Base-by-base conservation (phyloP, 2,797 vertebrate genomes). In the Enteromius trimaculatus region DNA sequence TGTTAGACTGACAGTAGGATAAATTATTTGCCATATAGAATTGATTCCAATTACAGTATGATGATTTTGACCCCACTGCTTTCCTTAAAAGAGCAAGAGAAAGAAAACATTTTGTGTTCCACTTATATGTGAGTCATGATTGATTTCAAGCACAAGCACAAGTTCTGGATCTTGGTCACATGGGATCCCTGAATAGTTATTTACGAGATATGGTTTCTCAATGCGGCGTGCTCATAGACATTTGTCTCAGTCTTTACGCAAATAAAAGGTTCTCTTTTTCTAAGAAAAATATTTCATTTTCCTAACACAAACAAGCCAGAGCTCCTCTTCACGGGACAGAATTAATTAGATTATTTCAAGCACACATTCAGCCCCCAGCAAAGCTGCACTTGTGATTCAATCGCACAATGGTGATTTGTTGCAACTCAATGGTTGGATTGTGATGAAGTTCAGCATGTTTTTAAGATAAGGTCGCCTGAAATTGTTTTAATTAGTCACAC, bases 401-500 rank as follows among this genome's bases (percentile, higher is more conserved):
- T 93, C 88, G 74, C 70, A 95, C 94, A 95, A 94, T 93, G 89
- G 89, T 37, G 89, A 93, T 93, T 95, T 93, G 93, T 93, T 91
- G 91, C 89, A 90, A 90, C 90, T 95, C 92, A 94, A 94, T 95
- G 90, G 93, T 85, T 69, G 66, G 83, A 91, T 91, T 95, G 95
- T 96, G 89, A 69, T 69, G 58, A 84, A 93, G 89, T 93, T 89
- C 7, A 88, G 89, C 91, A 92, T 93, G 93, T 94, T 95, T 95
- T 95, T 91, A 92, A 89, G 94, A 96, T 96, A 95, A 96, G 95
- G 94, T 94, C 95, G 95, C 94, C 93, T 91, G 85, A 94, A 94
- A 96, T 97, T 95, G 96, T 96, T 96, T 97, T 95, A 96, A 98
- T 98, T 97, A 89, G 96, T 96, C 96, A 94, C 92, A 95, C 96